Evolutionary conservation across 2,888 invertebrate species (phyloP).

Genomic region (Drosophila rubida): DNA sequence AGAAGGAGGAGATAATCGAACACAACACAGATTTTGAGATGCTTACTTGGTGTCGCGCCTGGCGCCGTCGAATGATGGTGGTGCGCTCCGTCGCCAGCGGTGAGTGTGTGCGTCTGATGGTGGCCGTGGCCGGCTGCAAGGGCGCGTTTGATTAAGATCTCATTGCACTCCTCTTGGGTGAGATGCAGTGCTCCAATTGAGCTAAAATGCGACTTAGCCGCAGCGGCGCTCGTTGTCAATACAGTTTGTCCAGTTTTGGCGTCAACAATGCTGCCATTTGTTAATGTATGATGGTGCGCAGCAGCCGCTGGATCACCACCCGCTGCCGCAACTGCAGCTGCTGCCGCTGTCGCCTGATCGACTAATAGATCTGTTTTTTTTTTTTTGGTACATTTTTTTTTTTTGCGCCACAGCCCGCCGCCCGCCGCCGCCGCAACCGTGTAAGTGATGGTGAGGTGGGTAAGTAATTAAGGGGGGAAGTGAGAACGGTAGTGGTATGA

Average conservation of each 20-base stretch:
- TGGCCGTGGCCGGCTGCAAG: constrained; percentile 88
- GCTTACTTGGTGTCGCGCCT: constrained; percentile 83
- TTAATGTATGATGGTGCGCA: constrained; percentile 80
- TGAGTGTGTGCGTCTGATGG: constrained; percentile 85
- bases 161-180: constrained; percentile 91
- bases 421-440: constrained; percentile 74
- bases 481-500: constrained; percentile 3
- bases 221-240: constrained; percentile 81
- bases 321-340: constrained; percentile 67
- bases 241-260: constrained; percentile 85
- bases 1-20: constrained; percentile 38
- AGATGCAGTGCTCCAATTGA: constrained; percentile 90
- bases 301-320: constrained; percentile 49
- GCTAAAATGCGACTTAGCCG: constrained; percentile 87
- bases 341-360: constrained; percentile 82
- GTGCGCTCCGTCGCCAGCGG: constrained; percentile 83
- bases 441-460: constrained; percentile 12
- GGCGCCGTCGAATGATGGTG: constrained; percentile 73
- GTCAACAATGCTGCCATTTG: constrained; percentile 84
- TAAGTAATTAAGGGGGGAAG: constrained; percentile 12
- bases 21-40: constrained; percentile 80
- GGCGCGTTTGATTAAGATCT: constrained; percentile 91
- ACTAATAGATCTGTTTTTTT: constrained; percentile 82
- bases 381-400: background rate
- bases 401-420: constrained; percentile 70